phyloP scores from a whole-genome alignment of 2,113 vertebrate species.

The Clarias batrachus region DNA sequence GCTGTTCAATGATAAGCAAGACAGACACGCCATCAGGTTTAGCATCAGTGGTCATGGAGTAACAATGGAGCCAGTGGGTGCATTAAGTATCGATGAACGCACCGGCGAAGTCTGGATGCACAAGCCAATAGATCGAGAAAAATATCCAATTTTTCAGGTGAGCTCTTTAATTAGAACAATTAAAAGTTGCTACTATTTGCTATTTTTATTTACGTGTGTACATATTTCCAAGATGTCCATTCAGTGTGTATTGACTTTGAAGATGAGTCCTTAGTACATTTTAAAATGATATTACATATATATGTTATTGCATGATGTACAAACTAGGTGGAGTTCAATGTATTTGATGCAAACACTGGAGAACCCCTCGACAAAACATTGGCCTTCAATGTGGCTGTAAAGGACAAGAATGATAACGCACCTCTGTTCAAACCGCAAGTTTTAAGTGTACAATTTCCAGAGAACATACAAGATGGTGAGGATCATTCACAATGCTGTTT shows the following conservation, averaged over 20 bases:
- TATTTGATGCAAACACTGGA: neutral
- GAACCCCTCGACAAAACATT: constrained; percentile 64
- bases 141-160: constrained; percentile 63
- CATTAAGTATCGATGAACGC: constrained; percentile 68
- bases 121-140: constrained; percentile 72
- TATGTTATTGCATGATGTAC: neutral
- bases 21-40: constrained; percentile 42
- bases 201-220: neutral
- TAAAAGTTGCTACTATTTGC: neutral
- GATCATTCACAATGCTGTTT: neutral
- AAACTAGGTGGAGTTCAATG: constrained; percentile 74
- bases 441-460: constrained; percentile 50
- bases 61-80: constrained; percentile 53
- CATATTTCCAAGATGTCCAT: neutral
- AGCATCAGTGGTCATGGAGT: constrained; percentile 74
- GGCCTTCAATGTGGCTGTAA: constrained; percentile 73
- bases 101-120: constrained; percentile 63
- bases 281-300: neutral
- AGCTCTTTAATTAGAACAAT: constrained; percentile 33
- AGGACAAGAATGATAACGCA: constrained; percentile 79
- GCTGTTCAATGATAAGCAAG: constrained; percentile 64
- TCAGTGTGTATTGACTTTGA: neutral
- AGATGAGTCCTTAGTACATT: neutral
- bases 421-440: constrained; percentile 64
- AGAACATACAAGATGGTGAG: constrained; percentile 59